Conservation (phyloP, 2,797 vertebrate species). For the Valencia hispanica region DNA sequence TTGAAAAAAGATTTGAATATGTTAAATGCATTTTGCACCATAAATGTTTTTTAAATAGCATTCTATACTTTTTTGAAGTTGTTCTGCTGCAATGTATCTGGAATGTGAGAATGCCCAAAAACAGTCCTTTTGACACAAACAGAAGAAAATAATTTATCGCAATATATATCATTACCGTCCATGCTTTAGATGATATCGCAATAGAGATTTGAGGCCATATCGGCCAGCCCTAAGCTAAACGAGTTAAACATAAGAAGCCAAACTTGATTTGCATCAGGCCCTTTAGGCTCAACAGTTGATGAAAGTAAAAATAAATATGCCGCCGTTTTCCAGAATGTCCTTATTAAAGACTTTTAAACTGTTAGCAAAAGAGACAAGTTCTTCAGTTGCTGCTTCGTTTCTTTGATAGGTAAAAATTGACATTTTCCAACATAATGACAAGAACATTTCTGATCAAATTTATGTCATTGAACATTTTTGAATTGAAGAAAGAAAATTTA, state of each 20-base stretch:
- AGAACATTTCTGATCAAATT: not conserved
- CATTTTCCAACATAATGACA: not conserved
- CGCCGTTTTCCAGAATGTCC: slow-evolving; percentile 2
- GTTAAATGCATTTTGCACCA: no score
- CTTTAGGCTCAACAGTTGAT: slow-evolving; percentile 22
- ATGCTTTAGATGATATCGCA: no score
- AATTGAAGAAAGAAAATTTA: slow-evolving; percentile 2
- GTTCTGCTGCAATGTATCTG: no score
- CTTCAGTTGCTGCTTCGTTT: not conserved
- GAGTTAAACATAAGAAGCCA: slow-evolving; percentile 11
- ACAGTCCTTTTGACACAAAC: no score
- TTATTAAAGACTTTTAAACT: slow-evolving; percentile 15
- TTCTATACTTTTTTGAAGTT: no score
- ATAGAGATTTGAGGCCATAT: no score
- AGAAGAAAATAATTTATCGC: no score
- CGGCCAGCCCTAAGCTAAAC: no score
- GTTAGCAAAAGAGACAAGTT: not conserved
- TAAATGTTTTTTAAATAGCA: no score
- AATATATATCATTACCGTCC: no score
- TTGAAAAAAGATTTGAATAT: no score
- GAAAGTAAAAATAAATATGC: slow-evolving; percentile 44
- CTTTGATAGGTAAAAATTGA: not conserved
- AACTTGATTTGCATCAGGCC: not conserved
- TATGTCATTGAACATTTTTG: not conserved
- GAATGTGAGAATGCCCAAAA: no score